Percentiles rank a stretch among this genome's conserved stretches.
Evolutionary conservation across 1,140 invertebrate species (phyloP).

Genomic region (Sarcophaga peregrina): DNA sequence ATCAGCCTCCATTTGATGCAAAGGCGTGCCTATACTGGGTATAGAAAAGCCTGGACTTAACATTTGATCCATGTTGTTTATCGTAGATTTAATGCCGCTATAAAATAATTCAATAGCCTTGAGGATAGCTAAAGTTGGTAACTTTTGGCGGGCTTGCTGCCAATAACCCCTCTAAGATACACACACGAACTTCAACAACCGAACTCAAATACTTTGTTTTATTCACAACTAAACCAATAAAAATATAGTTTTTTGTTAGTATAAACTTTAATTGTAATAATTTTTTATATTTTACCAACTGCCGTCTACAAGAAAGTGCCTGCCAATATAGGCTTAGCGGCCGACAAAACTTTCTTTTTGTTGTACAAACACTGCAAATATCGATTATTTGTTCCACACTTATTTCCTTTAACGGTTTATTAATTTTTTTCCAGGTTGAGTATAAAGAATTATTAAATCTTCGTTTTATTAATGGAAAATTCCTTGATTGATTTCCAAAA

Average conservation of each 20-base stretch:
- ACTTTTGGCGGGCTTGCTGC: constrained; percentile 1
- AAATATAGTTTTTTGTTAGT: too few species aligned
- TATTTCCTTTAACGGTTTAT: background rate
- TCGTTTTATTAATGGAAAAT: background rate
- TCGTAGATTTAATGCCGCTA: background rate
- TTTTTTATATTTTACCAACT: too few species aligned
- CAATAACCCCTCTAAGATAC: background rate
- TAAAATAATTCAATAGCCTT: too few species aligned
- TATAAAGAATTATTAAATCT: background rate
- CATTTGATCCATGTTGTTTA: constrained; percentile 77
- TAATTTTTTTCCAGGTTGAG: background rate
- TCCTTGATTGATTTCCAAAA: constrained; percentile 5
- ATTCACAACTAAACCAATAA: background rate
- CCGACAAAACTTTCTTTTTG: too few species aligned
- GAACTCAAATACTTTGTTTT: background rate
- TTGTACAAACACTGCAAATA: too few species aligned
- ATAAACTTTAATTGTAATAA: too few species aligned
- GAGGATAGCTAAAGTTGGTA: too few species aligned
- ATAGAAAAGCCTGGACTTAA: constrained; percentile 89
- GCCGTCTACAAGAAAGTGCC: too few species aligned
- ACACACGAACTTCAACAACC: background rate
- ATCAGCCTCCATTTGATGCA: constrained; percentile 92
- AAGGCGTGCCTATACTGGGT: constrained; percentile 87
- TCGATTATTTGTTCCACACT: background rate
- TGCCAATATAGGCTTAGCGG: too few species aligned